These are phyloP conservation scores for Dryococelus australis DNA, from an alignment of 2,888 invertebrate species.

Conservation along the genomic window DNA sequence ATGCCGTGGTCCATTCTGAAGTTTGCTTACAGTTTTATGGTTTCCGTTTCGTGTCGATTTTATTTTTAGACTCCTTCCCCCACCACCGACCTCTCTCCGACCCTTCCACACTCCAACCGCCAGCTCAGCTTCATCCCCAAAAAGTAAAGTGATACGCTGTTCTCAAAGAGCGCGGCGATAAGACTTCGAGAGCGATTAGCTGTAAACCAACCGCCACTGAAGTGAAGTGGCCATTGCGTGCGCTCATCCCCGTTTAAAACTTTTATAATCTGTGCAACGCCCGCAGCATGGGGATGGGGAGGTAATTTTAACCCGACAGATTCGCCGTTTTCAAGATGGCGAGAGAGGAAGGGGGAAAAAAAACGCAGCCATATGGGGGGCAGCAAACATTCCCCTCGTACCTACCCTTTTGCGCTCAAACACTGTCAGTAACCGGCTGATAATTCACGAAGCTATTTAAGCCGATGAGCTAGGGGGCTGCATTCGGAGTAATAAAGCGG, in stretches of 20 bases:
- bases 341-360: background rate
- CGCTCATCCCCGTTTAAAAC: background rate
- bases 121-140: no score
- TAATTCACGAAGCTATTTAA: constrained; percentile 16
- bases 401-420: background rate
- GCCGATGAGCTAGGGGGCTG: constrained; percentile 3
- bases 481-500: background rate
- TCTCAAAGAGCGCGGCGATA: background rate
- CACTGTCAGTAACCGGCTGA: background rate
- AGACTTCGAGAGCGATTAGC: background rate
- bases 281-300: background rate
- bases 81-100: no score
- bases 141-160: no score
- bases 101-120: no score
- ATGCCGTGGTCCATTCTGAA: no score
- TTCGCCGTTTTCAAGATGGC: background rate
- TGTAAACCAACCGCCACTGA: background rate
- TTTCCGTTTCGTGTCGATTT: no score
- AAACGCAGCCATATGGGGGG: background rate
- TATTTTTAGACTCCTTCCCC: no score
- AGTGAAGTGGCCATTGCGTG: background rate
- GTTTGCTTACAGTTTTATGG: no score
- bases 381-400: background rate
- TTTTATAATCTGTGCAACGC: background rate
- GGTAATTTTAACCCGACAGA: background rate